Percentiles rank a stretch among this genome's conserved stretches.
Conservation (phyloP, 2,888 invertebrate species). For the Cynaeus angustus region DNA sequence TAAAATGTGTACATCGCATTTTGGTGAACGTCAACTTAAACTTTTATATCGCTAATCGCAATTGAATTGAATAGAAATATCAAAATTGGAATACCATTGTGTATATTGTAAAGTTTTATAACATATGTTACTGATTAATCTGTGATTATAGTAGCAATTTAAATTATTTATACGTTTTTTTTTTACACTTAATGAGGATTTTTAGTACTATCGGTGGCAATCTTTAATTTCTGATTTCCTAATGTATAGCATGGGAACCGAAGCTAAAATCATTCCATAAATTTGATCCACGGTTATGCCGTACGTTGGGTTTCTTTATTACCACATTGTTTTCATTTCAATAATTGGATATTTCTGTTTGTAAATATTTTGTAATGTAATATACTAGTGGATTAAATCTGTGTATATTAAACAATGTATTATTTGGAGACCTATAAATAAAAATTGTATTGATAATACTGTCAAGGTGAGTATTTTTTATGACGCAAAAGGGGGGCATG, state of each 20-base stretch:
- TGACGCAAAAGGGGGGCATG: too few species aligned
- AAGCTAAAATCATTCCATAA: neutral
- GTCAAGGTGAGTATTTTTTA: too few species aligned
- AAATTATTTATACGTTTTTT: conserved; percentile 50
- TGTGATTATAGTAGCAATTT: conserved; percentile 62
- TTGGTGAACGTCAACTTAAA: conserved; percentile 2
- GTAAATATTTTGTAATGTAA: conserved; percentile 58
- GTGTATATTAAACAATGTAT: conserved; percentile 46
- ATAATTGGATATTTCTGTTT: conserved; percentile 43
- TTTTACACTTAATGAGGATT: conserved; percentile 26
- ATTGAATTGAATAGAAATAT: conserved; percentile 28
- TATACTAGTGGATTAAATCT: conserved; percentile 56
- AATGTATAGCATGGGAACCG: conserved; percentile 33
- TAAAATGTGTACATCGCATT: neutral
- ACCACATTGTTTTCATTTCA: conserved; percentile 1
- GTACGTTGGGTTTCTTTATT: conserved; percentile 1
- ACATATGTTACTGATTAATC: conserved; percentile 58
- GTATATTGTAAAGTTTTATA: conserved; percentile 52
- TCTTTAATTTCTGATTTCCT: conserved; percentile 14
- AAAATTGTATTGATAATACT: too few species aligned
- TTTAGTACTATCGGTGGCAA: conserved; percentile 3
- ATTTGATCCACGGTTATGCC: neutral
- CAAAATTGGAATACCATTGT: conserved; percentile 46
- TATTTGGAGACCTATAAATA: conserved; percentile 15
- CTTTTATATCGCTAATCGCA: conserved; percentile 11